phyloP scores from a whole-genome alignment of 2,888 invertebrate species.

The Cantharis rufa region DNA sequence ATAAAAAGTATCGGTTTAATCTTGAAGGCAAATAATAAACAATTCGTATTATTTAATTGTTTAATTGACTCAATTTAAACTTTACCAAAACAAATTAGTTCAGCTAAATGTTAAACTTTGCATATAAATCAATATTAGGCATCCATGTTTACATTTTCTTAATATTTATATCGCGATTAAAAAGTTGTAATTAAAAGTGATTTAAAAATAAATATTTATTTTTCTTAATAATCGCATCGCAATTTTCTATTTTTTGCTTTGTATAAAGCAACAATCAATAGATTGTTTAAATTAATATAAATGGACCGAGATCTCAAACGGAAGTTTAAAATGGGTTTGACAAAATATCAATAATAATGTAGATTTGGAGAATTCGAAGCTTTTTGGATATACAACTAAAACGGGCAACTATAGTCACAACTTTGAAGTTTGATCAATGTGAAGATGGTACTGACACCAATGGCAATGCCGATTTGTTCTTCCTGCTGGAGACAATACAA shows the following conservation, averaged over 20 bases:
- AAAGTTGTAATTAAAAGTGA: slow-evolving; percentile 24
- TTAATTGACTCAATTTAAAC: slow-evolving; percentile 21
- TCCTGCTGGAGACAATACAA: slow-evolving; percentile 33
- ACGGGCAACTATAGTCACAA: slow-evolving; percentile 35
- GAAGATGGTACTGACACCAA: slow-evolving; percentile 41
- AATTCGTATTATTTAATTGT: slow-evolving; percentile 11
- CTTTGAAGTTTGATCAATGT: slow-evolving; percentile 43
- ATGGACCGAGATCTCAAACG: neutral
- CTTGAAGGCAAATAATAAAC: slow-evolving; percentile 4
- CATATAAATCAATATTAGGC: slow-evolving; percentile 32
- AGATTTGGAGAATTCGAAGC: slow-evolving; percentile 9
- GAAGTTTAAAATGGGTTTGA: slow-evolving; percentile 10
- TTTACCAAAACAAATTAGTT: slow-evolving; percentile 26
- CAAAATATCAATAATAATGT: slow-evolving; percentile 17
- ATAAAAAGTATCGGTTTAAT: neutral
- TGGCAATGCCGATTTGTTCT: slow-evolving; percentile 33
- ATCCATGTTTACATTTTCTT: slow-evolving; percentile 17
- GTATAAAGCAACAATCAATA: too few relatives aligned
- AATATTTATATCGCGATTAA: slow-evolving; percentile 31
- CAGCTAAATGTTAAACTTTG: slow-evolving; percentile 23
- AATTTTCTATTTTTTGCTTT: neutral
- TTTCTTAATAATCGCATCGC: neutral
- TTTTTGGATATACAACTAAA: slow-evolving; percentile 23
- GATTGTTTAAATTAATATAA: slow-evolving; percentile 21
- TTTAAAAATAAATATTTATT: neutral